Evolutionary conservation across 2,888 invertebrate species (phyloP), one percentile per base, ranked within the genome.

Genomic region (Hirtodrosophila histrioides): DNA sequence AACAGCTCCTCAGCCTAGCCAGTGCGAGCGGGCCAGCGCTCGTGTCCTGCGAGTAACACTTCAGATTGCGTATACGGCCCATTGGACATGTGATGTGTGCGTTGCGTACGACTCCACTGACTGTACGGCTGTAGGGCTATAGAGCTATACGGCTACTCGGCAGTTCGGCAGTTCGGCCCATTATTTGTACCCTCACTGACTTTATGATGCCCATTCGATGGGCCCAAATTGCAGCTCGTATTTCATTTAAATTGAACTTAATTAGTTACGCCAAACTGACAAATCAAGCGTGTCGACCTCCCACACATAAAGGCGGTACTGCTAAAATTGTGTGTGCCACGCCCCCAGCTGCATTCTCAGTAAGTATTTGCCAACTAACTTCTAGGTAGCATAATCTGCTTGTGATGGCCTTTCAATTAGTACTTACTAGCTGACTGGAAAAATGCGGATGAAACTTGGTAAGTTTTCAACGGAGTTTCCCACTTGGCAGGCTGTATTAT

Each of bases 221-320:
- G 63, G 74, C 50, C 65, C 79, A 87, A 85, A 85, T 85, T 71
- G 79, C 65, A 63, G 86, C 83, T 87, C 87, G 73, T 85, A 79
- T 85, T 87, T 85, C 84, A 85, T 87, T 85, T 86, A 87, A 85
- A 85, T 85, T 77, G 88, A 85, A 79, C 77, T 87, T 87, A 85
- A 85, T 85, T 85, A 85, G 86, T 85, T 83, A 62, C 82, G 75
- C 75, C 75, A 85, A 72, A 75, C 46, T 67, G 66, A 45, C 65
- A 69, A 60, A 58, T 51, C 64, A 57, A 72, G 44, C 72, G 12
- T 39, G 35, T 35, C n/a, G 36, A 17, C 29, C 33, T 10, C 9
- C 24, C 17, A 3, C 12, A 50, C 54, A 41, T 17, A 17, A 43
- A 24, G 11, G 17, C 36, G 8, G 3, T 35, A 39, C 11, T 29